Percentiles rank a stretch among this genome's conserved stretches.
phyloP scores from a whole-genome alignment of 1,140 invertebrate species.

The Coelopa frigida region DNA sequence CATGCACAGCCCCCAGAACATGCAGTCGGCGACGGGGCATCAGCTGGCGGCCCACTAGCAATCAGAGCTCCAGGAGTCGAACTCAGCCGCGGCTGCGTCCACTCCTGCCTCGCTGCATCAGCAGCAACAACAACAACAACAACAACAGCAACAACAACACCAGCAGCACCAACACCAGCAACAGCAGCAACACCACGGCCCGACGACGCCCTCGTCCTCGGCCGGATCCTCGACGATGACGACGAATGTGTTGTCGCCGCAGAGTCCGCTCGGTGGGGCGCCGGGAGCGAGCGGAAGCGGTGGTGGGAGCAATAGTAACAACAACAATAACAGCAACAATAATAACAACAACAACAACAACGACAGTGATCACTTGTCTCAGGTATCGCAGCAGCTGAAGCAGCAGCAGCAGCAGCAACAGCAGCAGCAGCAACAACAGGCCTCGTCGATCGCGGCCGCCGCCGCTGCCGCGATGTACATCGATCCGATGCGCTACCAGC shows the following conservation, averaged over 20 bases:
- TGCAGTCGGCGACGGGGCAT: conserved; percentile 61
- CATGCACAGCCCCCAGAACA: conserved; percentile 72
- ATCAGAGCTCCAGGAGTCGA: conserved; percentile 55
- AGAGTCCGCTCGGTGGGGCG: conserved; percentile 34
- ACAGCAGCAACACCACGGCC: conserved; percentile 16
- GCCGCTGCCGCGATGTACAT: conserved; percentile 45
- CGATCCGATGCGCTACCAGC: conserved; percentile 44
- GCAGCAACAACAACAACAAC: conserved; percentile 31
- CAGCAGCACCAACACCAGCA: conserved; percentile 27
- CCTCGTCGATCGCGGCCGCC: conserved; percentile 41
- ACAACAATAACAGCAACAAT: conserved; percentile 27
- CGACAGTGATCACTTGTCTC: conserved; percentile 26
- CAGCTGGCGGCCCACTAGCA: conserved; percentile 84
- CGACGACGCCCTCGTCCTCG: conserved; percentile 36
- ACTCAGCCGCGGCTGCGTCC: conserved; percentile 44
- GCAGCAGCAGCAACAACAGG: conserved; percentile 35
- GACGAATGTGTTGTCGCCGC: conserved; percentile 41
- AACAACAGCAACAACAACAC: conserved; percentile 31
- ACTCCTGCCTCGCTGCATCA: conserved; percentile 43
- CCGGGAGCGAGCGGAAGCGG: conserved; percentile 21
- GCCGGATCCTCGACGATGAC: conserved; percentile 41
- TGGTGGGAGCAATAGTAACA: conserved; percentile 33
- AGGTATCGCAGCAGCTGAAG: conserved; percentile 16
- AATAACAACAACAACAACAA: conserved; percentile 31
- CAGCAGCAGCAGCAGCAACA: conserved; percentile 25